A percentile compares a stretch with the other conserved stretches of the same genome.
phyloP scores from a whole-genome alignment of 2,113 vertebrate species.

The Herpailurus yagouaroundi region DNA sequence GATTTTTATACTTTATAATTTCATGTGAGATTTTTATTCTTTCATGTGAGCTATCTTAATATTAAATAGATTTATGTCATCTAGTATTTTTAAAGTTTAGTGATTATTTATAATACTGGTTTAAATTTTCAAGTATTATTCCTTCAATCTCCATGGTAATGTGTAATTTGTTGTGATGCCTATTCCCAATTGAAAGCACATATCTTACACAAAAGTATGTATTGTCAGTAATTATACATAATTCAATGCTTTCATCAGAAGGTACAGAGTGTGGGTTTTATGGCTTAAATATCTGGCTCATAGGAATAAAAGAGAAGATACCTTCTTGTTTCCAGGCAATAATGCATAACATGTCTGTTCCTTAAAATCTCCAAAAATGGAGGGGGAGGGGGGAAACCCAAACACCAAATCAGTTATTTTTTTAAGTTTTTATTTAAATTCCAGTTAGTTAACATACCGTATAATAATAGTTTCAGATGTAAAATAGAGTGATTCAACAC shows the following conservation, averaged over 20 bases:
- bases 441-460: neutral
- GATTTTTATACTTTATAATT: neutral
- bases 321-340: constrained; percentile 2
- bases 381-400: neutral
- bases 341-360: neutral
- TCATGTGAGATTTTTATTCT: constrained; percentile 36
- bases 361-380: neutral
- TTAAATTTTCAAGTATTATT: constrained; percentile 9
- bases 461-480: neutral
- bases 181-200: neutral
- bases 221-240: neutral
- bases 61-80: constrained; percentile 1
- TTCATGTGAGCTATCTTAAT: constrained; percentile 38
- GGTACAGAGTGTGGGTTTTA: neutral
- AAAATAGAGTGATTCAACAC: neutral
- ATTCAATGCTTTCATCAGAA: neutral
- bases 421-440: neutral
- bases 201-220: neutral
- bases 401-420: neutral
- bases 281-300: neutral
- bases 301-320: neutral
- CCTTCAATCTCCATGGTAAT: neutral
- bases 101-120: neutral
- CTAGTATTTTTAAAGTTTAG: neutral
- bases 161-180: neutral